Evolutionary conservation across 2,797 vertebrate species (phyloP).

Genomic region (Anguilla marmorata): DNA sequence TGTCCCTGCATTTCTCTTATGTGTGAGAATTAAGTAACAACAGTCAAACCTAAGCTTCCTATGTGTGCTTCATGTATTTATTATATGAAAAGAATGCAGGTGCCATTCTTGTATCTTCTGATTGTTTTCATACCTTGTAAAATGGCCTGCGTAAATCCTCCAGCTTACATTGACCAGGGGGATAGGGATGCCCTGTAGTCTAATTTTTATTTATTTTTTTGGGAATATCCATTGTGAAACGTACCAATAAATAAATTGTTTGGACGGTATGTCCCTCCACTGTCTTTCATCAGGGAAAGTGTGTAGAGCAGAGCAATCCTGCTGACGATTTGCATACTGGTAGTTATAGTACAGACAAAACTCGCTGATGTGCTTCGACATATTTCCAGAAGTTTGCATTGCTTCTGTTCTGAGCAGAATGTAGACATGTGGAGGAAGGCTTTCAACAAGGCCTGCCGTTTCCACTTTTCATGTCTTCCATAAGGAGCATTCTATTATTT

Average conservation of each 20-base stretch:
- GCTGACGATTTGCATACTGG: neutral
- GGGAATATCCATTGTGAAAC: neutral
- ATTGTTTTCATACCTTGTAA: neutral
- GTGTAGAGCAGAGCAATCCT: neutral
- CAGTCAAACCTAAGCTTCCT: neutral
- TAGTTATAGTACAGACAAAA: conserved; percentile 1
- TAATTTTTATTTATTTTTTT: neutral
- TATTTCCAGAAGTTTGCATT: conserved; percentile 22
- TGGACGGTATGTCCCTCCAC: neutral
- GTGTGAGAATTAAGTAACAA: neutral
- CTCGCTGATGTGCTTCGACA: conserved; percentile 14
- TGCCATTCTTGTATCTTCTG: neutral
- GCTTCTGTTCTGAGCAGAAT: conserved; percentile 18
- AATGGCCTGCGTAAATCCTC: neutral
- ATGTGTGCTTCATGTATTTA: neutral
- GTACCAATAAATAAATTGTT: neutral
- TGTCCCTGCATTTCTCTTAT: neutral
- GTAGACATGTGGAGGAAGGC: neutral
- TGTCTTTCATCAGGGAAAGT: neutral
- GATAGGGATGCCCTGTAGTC: neutral
- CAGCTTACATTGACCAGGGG: neutral
- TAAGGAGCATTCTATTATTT: conserved; percentile 15
- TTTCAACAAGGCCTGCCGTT: conserved; percentile 11
- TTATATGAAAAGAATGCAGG: neutral
- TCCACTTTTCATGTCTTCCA: neutral